Evolutionary conservation across 64 coral and sea anemone genomes (phyloP).

Genomic region (Astreopora myriophthalma): DNA sequence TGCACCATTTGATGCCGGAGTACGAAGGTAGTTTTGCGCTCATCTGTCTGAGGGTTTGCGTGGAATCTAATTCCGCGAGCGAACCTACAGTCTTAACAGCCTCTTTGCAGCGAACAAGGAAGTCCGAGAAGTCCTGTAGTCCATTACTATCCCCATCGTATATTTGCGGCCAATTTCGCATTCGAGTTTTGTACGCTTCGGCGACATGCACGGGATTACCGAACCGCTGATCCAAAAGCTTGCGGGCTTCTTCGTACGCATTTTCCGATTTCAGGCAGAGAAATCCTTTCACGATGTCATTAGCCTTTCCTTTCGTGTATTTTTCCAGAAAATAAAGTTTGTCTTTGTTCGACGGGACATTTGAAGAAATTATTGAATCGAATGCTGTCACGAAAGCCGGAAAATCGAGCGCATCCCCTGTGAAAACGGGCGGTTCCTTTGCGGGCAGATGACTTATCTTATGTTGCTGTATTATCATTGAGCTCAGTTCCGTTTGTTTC

Average conservation of each 20-base stretch:
- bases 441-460: slow-evolving; percentile 25
- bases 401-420: slow-evolving; percentile 55
- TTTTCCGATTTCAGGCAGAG: not conserved
- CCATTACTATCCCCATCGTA: not conserved
- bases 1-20: slow-evolving; percentile 55
- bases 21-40: slow-evolving; percentile 67
- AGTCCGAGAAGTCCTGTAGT: slow-evolving; percentile 3
- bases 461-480: slow-evolving; percentile 48
- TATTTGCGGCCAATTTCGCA: not conserved
- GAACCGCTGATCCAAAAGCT: not conserved
- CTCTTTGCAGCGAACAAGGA: slow-evolving; percentile 27
- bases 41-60: not conserved
- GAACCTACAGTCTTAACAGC: not conserved
- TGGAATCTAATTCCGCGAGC: not conserved
- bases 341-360: slow-evolving; percentile 2
- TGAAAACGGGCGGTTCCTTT: slow-evolving; percentile 52
- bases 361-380: slow-evolving; percentile 32
- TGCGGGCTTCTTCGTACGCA: slow-evolving; percentile 25
- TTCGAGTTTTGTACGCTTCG: slow-evolving; percentile 20
- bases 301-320: slow-evolving; percentile 41
- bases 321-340: slow-evolving; percentile 15
- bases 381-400: slow-evolving; percentile 46
- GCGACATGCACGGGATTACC: slow-evolving; percentile 34
- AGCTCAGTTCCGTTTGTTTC: slow-evolving; percentile 53
- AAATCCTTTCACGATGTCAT: slow-evolving; percentile 53